Conservation (phyloP, 2,113 vertebrate genomes). For the Petroica traversi region DNA sequence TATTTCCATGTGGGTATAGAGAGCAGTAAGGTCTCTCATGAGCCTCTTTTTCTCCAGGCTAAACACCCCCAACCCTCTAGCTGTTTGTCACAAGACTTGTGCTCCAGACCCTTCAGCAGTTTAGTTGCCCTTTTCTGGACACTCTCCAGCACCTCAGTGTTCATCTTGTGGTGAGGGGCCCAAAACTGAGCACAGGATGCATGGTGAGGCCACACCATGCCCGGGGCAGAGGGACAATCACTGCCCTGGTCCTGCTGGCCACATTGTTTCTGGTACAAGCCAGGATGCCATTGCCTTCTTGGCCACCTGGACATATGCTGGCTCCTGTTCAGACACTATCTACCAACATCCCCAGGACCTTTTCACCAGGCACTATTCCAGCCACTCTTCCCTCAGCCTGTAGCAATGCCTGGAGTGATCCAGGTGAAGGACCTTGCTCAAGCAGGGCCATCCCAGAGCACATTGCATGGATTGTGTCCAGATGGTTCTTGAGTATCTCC, state of each 20-base stretch:
- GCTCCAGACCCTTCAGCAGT: not conserved
- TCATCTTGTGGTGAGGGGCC: not conserved
- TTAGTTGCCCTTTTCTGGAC: not conserved
- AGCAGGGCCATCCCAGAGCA: not conserved
- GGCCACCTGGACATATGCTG: not conserved
- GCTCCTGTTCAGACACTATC: not conserved
- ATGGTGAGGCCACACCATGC: not conserved
- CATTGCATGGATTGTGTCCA: not conserved
- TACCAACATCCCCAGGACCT: not conserved
- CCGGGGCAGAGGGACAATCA: rapidly evolving
- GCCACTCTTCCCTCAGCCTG: not conserved
- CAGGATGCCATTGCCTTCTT: not conserved
- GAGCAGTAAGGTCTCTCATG: not conserved
- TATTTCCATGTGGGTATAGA: not conserved
- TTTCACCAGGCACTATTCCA: not conserved
- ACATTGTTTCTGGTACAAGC: not conserved
- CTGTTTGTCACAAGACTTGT: not conserved
- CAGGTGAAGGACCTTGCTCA: not conserved
- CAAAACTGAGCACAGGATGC: not conserved
- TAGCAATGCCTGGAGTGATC: not conserved
- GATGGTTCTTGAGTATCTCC: not conserved
- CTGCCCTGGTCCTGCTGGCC: not conserved
- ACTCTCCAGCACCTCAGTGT: not conserved
- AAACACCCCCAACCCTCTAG: not conserved
- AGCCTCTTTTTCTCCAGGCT: not conserved